phyloP scores from a whole-genome alignment of 2,113 vertebrate species.

The Glaucomys volans region DNA sequence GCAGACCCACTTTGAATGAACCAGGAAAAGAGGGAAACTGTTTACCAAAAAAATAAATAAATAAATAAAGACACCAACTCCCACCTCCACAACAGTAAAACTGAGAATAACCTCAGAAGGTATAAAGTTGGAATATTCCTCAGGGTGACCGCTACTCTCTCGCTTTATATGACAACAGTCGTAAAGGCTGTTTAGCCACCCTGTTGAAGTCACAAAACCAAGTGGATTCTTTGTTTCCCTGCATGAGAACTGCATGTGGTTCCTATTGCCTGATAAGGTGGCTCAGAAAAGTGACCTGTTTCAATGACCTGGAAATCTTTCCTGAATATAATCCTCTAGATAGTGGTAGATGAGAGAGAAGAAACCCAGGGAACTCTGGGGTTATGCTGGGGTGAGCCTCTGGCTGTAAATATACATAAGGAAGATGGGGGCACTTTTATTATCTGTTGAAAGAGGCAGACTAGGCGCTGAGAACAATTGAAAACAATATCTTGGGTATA shows the following conservation, averaged over 20 bases:
- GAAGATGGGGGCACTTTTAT: neutral
- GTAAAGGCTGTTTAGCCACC: neutral
- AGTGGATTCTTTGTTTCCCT: conserved; percentile 27
- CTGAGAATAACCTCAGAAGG: neutral
- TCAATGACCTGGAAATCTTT: conserved; percentile 61
- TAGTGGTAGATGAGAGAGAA: conserved; percentile 40
- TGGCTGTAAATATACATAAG: neutral
- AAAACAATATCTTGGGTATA: conserved; percentile 52
- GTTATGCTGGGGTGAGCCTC: neutral
- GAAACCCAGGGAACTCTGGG: neutral
- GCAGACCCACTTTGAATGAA: neutral
- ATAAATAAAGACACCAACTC: neutral
- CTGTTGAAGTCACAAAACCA: neutral
- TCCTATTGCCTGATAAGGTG: neutral
- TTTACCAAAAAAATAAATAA: neutral
- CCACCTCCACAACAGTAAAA: neutral
- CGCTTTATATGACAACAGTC: neutral
- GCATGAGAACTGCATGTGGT: neutral
- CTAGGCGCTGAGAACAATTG: conserved; percentile 38
- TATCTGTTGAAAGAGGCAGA: conserved; percentile 58
- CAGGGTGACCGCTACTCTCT: neutral
- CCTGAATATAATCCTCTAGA: neutral
- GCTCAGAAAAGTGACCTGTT: conserved; percentile 52
- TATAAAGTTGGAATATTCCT: neutral
- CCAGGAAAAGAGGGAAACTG: neutral